A percentile compares a stretch with the other conserved stretches of the same genome.
phyloP scores from a whole-genome alignment of 1,140 invertebrate genomes.

The Megathymus violae region DNA sequence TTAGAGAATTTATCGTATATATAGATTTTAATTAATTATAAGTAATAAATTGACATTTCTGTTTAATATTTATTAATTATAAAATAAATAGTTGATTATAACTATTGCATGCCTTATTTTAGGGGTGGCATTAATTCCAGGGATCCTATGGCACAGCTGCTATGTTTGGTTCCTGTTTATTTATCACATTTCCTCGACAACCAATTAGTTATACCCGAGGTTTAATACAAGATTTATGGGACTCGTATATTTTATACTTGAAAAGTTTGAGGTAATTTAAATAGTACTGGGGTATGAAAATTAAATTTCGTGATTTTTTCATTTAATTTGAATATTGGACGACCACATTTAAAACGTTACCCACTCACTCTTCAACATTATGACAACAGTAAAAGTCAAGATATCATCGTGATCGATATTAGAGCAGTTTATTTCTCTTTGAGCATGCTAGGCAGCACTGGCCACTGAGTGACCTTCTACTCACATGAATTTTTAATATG shows the following conservation, averaged over 20 bases:
- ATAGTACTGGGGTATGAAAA: not conserved
- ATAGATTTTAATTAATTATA: too few relatives aligned
- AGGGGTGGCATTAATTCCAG: slow-evolving; percentile 2
- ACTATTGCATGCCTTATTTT: not conserved
- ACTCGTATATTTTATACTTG: slow-evolving; percentile 7
- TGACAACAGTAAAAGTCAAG: too few relatives aligned
- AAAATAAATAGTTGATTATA: not conserved
- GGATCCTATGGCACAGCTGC: slow-evolving; percentile 12
- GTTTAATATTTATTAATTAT: not conserved
- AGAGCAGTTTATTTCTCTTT: too few relatives aligned
- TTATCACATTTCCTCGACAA: slow-evolving; percentile 14
- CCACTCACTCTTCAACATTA: too few relatives aligned
- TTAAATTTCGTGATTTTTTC: not conserved
- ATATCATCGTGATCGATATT: too few relatives aligned
- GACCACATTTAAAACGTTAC: too few relatives aligned
- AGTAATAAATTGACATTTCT: too few relatives aligned
- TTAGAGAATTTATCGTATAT: too few relatives aligned
- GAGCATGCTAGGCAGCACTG: too few relatives aligned
- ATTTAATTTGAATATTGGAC: too few relatives aligned
- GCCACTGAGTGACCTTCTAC: too few relatives aligned
- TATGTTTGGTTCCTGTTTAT: slow-evolving; percentile 18
- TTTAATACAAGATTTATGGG: slow-evolving; percentile 19
- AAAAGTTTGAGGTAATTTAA: slow-evolving; percentile 6
- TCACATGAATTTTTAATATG: too few relatives aligned
- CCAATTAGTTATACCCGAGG: slow-evolving; percentile 22